Percentiles rank a stretch among this genome's conserved stretches.
Conservation (phyloP, 2,113 vertebrate genomes). For the Corythoichthys haematopterus region DNA sequence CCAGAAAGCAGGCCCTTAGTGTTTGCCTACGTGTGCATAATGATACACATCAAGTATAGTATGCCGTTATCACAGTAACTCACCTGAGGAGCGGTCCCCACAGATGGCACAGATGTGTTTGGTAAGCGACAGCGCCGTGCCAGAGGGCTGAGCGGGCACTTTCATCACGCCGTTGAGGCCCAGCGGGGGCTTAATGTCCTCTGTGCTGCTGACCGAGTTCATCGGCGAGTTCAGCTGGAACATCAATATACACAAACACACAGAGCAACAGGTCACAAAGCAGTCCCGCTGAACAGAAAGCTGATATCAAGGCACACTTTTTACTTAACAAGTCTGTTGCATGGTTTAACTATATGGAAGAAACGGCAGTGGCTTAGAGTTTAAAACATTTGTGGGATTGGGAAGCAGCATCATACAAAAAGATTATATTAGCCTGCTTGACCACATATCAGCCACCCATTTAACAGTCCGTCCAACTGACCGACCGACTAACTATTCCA, state of each 20-base stretch:
- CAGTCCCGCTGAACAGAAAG: conserved; percentile 16
- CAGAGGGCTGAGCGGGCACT: conserved; percentile 87
- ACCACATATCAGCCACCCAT: not conserved
- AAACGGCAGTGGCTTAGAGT: not conserved
- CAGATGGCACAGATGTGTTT: conserved; percentile 99
- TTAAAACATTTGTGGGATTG: not conserved
- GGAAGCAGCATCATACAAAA: not conserved
- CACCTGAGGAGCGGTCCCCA: conserved; percentile 97
- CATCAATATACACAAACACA: conserved; percentile 62
- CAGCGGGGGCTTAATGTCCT: conserved; percentile 95
- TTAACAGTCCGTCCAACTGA: no score
- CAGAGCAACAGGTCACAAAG: conserved; percentile 50
- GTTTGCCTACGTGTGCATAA: not conserved
- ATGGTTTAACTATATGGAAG: not conserved
- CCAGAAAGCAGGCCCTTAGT: not conserved
- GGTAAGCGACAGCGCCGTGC: conserved; percentile 84
- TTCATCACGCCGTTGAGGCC: conserved; percentile 97
- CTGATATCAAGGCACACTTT: conserved; percentile 13
- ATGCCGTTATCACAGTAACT: conserved; percentile 17
- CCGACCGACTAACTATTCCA: conserved; percentile 20
- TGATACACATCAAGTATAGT: not conserved
- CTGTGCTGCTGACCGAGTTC: conserved; percentile 94
- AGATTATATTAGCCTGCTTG: not conserved
- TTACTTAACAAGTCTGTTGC: conserved; percentile 6
- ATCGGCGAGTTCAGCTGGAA: conserved; percentile 90